Conservation (phyloP, 2,797 vertebrate species). For the Gallirallus australis region DNA sequence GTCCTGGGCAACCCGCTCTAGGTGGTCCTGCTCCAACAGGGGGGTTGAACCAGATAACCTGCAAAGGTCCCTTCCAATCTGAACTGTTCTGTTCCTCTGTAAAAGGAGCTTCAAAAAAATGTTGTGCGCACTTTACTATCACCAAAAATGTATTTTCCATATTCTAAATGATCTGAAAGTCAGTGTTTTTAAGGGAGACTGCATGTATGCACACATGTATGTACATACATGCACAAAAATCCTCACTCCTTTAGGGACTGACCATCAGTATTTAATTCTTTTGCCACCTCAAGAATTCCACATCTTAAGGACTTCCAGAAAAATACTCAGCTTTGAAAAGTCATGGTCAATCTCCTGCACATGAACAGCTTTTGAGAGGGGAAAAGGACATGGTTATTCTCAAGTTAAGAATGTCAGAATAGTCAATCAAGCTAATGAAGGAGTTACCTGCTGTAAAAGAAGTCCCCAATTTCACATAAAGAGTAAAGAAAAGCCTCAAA, state of each 20-base stretch:
- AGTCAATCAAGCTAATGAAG: constrained; percentile 42
- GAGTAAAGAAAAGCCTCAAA: not conserved
- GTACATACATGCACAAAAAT: not conserved
- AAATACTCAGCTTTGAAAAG: not conserved
- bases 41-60: not conserved
- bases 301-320: not conserved
- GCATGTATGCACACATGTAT: not conserved
- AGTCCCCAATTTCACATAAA: not conserved
- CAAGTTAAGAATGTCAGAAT: constrained; percentile 43
- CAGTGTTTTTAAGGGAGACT: not conserved
- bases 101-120: not conserved
- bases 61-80: not conserved
- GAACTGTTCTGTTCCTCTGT: not conserved
- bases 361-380: not conserved
- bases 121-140: not conserved
- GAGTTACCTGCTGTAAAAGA: not conserved
- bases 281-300: not conserved
- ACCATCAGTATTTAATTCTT: not conserved
- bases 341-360: not conserved
- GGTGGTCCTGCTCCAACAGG: not conserved
- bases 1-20: not conserved
- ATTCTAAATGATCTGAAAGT: not conserved
- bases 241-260: not conserved
- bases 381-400: constrained; percentile 16
- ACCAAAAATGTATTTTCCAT: not conserved